Percentiles rank a stretch among this genome's conserved stretches.
Evolutionary conservation across 2,113 vertebrate species (phyloP).

Genomic region (Charina bottae): DNA sequence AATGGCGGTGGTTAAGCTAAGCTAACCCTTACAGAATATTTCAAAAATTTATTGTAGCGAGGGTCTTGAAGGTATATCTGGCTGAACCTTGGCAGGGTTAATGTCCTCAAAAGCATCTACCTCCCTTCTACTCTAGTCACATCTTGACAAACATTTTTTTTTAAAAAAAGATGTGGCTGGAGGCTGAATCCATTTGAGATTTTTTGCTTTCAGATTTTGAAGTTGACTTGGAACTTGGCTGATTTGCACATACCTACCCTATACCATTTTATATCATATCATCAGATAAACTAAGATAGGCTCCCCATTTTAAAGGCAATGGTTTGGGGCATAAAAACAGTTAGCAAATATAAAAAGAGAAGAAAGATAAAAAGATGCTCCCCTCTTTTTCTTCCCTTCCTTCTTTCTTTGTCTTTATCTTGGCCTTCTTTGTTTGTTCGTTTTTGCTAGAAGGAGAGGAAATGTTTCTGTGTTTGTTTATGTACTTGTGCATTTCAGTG

Average conservation of each 20-base stretch:
- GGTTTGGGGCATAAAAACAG: not conserved
- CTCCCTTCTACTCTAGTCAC: not conserved
- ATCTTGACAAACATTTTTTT: not conserved
- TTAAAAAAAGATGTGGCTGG: not conserved
- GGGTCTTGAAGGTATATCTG: not conserved
- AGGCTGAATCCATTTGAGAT: not conserved
- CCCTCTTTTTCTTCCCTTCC: not conserved
- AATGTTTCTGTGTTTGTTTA: not conserved
- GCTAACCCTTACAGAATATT: too few species aligned
- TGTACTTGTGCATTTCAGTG: not conserved
- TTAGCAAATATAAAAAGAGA: not conserved
- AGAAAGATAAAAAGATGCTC: not conserved
- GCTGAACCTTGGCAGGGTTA: not conserved
- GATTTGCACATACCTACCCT: not conserved
- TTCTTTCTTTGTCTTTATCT: not conserved
- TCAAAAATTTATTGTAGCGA: not conserved
- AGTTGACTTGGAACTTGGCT: not conserved
- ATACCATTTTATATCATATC: not conserved
- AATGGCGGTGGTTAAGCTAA: too few species aligned
- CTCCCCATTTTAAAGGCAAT: not conserved
- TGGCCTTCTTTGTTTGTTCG: not conserved
- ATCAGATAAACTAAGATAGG: not conserved
- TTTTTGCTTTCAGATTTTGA: not conserved
- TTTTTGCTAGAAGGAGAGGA: not conserved
- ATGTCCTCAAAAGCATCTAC: not conserved